Base-by-base conservation (phyloP, 2,888 invertebrate species). In the Endotricha flammealis region DNA sequence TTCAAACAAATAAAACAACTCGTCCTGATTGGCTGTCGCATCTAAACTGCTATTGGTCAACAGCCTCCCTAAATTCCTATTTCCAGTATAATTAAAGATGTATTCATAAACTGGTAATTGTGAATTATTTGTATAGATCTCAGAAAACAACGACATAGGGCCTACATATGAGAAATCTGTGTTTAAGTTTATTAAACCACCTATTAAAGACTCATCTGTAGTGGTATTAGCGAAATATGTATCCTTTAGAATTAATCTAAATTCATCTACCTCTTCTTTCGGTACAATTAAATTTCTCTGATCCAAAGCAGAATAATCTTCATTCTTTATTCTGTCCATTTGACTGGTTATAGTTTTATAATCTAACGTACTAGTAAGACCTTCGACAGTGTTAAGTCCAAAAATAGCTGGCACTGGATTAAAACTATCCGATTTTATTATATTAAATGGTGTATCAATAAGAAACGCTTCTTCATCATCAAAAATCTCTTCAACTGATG, bases 311-410 rank as follows among this genome's bases (percentile, higher is more conserved):
- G 78, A 66, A 23, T 61, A 71, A 31, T 86, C 80, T 46, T 77
- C 78, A 23, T 81, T 70, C 23, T 64, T 57, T 0, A 82, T 72
- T 43, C 82, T 55, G 11, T 82, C 72, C 59, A 77, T 73, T 49
- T 76, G 74, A 40, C 78, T 77, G 0, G 76, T 79, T 0, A 82
- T 69, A 0, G 81, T 79, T 20, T 74, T 61, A 34, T 76, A 79
- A 34, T 83, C 80, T 12, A 81, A 53, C 39, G 78, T 85, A 29
- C 76, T 73, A 0, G 82, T 73, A 0, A 89, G 44, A 0, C 89
- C 90, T 62, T 90, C 90, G 0, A 83, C 87, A 0, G 88, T 87
- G 32, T 85, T 89, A 0, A 89, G 60, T 0, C 90, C 90, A 44
- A 88, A 71, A 2, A 90, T 75, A 0, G 80, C 57, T 1, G 90